Evolutionary conservation across 2,888 invertebrate genomes (phyloP).

Genomic region (Macaria liturata): DNA sequence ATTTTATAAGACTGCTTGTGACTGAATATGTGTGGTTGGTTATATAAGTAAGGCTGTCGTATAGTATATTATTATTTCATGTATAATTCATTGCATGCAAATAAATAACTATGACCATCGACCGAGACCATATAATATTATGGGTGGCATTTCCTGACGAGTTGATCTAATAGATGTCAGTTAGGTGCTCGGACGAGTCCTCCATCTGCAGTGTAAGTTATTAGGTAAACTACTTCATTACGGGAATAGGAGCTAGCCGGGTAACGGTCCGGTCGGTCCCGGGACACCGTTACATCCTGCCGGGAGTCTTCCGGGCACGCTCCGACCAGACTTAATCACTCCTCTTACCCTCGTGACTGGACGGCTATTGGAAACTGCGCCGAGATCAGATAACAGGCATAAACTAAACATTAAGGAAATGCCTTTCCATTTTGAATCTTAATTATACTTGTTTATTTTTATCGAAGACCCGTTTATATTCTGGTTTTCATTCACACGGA

Average conservation of each 20-base stretch:
- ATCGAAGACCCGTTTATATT: conserved; percentile 2
- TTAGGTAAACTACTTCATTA: conserved; percentile 55
- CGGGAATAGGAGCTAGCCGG: conserved; percentile 35
- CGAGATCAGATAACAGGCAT: conserved; percentile 31
- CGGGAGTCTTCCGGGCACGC: conserved; percentile 59
- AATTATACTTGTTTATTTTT: conserved; percentile 15
- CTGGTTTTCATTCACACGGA: conserved; percentile 19
- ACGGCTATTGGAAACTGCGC: conserved; percentile 31
- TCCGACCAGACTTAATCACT: conserved; percentile 41
- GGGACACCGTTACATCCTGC: conserved; percentile 63
- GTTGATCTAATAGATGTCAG: too few species aligned
- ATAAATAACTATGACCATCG: too few species aligned
- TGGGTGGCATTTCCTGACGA: too few species aligned
- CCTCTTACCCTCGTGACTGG: conserved; percentile 33
- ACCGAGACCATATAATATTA: too few species aligned
- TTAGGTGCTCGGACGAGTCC: conserved; percentile 3
- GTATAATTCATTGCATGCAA: too few species aligned
- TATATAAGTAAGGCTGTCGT: too few species aligned
- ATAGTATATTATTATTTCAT: too few species aligned
- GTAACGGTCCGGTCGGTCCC: conserved; percentile 54
- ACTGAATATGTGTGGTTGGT: too few species aligned
- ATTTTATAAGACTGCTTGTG: too few species aligned
- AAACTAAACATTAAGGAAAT: conserved; percentile 27
- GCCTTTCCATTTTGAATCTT: conserved; percentile 29
- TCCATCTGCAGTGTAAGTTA: conserved; percentile 36